Base-by-base conservation (phyloP, 2,113 vertebrate genomes). In the Ceyx margarethae region DNA sequence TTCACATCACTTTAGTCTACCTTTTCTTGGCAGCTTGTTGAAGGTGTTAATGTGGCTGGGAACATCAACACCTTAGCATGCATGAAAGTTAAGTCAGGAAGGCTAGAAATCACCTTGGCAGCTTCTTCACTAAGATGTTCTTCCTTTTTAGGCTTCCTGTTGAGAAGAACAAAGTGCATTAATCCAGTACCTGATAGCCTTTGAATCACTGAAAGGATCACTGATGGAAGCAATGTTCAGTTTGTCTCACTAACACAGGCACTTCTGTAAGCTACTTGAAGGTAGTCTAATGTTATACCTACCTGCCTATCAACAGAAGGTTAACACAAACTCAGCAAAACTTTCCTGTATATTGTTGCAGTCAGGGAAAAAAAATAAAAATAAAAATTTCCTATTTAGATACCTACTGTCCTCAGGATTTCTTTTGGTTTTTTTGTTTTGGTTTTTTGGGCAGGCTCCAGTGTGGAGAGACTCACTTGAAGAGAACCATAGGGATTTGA, bases 51-150 rank as follows among this genome's bases (percentile, higher is more conserved):
- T 7, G 98, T 97, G 92, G 99, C 97, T 54, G 99, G 98, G 95
- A 99, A 99, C 98, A 99, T 99, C 96, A 99, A 96, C 96, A 99
- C 98, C 97, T 98, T 98, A 96, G 98, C 98, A 94, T 97, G 98
- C 98, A 99, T 99, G 98, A 99, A 99, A 80, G 98, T 98, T 25
- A 99, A 97, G 94, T 98, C 97, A 9, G 99, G 98, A 89, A 99
- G 98, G 97, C 96, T 97, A 93, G 97, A 93, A 60, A 99, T 99
- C 94, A 98, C 97, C 95, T 96, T 97, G 81, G 96, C 91, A 42
- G 99, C 99, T 98, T 99, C 99, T 87, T 98, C 97, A 95, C 98
- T 99, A 84, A 99, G 98, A 68, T 99, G 98, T 96, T 99, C 99
- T 68, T 99, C 99, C 94, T 98, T 98, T 95, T 97, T 98, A 61